Evolutionary conservation across 1,140 invertebrate species (phyloP), one percentile per base, ranked within the genome.

Genomic region (Coptotermes formosanus): DNA sequence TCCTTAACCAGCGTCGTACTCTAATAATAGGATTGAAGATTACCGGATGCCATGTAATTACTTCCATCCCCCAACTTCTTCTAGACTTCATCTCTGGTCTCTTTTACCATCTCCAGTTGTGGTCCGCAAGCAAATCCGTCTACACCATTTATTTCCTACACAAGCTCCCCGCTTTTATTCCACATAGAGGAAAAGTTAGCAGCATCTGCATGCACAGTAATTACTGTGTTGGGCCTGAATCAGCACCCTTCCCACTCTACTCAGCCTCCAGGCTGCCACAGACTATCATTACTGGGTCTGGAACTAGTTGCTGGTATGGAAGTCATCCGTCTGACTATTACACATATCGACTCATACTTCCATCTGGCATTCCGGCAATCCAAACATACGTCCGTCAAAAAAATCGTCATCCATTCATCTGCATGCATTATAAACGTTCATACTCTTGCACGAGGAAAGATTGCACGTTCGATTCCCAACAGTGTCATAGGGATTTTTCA

Each of bases 181-280:
- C 64, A 25, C 12, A n/a, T 8, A 64, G 59, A n/a, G 59, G 21
- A 8, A 23, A 7, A 12, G 25, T 64, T 64, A 64, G 64, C 9
- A 25, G 25, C 64, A 75, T 75, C 64, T 75, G 64, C 64, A 75
- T 75, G 64, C 64, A 75, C 64, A 75, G 64, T 75, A 75, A 75
- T 75, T 75, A 75, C 64, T 30, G 64, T 30, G 25, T 75, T 30
- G 64, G 59, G 64, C 0, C 25, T 9, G 64, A 6, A 7, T 30
- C 2, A 30, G n/a, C n/a, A 9, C 64, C 25, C 25, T 59, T 75
- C 64, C 64, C 64, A n/a, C 25, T 64, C 21, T 64, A 9, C 25
- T 30, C 64, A 12, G n/a, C n/a, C n/a, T 25, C 64, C 9, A 8
- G 25, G n/a, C n/a, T 30, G n/a, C 25, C 64, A 30, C 64, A 75